Evolutionary conservation across 2,797 vertebrate genomes (phyloP).

Genomic region (Craterocephalus amniculus): DNA sequence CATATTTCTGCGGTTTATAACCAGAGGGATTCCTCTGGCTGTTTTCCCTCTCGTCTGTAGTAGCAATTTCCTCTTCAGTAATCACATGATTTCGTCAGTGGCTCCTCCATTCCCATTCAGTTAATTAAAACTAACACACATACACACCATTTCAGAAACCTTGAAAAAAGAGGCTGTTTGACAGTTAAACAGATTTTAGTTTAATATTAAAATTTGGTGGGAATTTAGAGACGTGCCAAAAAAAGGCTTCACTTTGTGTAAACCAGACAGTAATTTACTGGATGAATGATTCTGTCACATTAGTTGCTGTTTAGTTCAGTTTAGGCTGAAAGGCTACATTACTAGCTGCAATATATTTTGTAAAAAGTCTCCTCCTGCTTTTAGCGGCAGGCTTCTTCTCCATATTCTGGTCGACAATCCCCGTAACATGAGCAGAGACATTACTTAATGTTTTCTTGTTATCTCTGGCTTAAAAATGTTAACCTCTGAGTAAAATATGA

Average conservation of each 20-base stretch:
- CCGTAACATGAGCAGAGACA: not conserved
- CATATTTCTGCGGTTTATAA: slow-evolving; percentile 20
- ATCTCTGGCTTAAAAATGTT: not conserved
- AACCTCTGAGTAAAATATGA: not conserved
- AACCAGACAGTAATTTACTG: not conserved
- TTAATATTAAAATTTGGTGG: slow-evolving; percentile 31
- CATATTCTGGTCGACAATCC: not conserved
- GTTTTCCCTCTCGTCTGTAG: slow-evolving; percentile 24
- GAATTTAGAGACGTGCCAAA: slow-evolving; percentile 7
- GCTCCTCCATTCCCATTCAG: slow-evolving; percentile 22
- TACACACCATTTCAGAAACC: slow-evolving; percentile 15
- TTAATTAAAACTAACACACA: slow-evolving; percentile 22
- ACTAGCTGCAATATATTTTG: not conserved
- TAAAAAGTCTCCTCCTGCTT: not conserved
- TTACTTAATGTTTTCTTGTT: not conserved
- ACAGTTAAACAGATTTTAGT: slow-evolving; percentile 21
- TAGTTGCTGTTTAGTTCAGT: too few relatives aligned
- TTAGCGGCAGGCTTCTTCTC: not conserved
- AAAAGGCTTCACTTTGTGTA: not conserved
- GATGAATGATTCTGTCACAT: too few relatives aligned
- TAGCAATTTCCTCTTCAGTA: slow-evolving; percentile 52
- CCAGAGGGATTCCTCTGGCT: slow-evolving; percentile 31
- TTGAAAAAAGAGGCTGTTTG: slow-evolving; percentile 39
- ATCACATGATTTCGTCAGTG: slow-evolving; percentile 62
- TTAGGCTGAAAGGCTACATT: too few relatives aligned